A percentile compares a stretch with the other conserved stretches of the same genome.
Evolutionary conservation across 2,113 vertebrate species (phyloP).

Genomic region (Sula dactylatra): DNA sequence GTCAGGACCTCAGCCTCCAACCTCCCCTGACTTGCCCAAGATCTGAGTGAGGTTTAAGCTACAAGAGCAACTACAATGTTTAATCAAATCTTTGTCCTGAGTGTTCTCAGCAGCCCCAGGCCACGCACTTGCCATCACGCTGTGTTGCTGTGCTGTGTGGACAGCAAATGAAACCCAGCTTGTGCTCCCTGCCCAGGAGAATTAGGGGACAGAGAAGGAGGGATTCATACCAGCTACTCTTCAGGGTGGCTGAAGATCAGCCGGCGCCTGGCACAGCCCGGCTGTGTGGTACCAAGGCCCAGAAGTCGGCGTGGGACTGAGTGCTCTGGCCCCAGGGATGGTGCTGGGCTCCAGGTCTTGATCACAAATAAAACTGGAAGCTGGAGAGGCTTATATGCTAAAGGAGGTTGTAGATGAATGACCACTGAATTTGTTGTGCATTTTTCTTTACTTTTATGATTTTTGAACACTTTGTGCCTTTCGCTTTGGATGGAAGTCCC

Average conservation of each 20-base stretch:
- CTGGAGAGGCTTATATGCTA: not conserved
- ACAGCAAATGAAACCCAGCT: not conserved
- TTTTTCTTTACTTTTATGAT: not conserved
- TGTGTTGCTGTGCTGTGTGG: not conserved
- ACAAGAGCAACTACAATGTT: not conserved
- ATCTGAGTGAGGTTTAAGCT: not conserved
- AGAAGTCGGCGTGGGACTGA: not conserved
- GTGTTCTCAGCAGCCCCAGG: not conserved
- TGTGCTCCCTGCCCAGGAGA: not conserved
- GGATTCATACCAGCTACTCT: not conserved
- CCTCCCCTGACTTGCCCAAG: not conserved
- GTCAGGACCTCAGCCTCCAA: not conserved
- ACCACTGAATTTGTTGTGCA: not conserved
- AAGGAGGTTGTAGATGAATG: not conserved
- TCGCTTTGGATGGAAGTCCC: not conserved
- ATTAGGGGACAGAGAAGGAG: not conserved
- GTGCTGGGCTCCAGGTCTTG: not conserved
- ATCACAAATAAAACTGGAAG: not conserved
- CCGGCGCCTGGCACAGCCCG: not conserved
- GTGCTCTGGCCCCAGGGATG: not conserved
- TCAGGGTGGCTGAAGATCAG: not conserved
- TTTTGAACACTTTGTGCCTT: not conserved
- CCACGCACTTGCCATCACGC: not conserved
- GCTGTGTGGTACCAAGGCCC: not conserved
- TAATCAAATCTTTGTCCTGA: not conserved